A percentile compares a stretch with the other conserved stretches of the same genome.
phyloP scores from a whole-genome alignment of 2,888 invertebrate species.

The Heliconius ismenius region DNA sequence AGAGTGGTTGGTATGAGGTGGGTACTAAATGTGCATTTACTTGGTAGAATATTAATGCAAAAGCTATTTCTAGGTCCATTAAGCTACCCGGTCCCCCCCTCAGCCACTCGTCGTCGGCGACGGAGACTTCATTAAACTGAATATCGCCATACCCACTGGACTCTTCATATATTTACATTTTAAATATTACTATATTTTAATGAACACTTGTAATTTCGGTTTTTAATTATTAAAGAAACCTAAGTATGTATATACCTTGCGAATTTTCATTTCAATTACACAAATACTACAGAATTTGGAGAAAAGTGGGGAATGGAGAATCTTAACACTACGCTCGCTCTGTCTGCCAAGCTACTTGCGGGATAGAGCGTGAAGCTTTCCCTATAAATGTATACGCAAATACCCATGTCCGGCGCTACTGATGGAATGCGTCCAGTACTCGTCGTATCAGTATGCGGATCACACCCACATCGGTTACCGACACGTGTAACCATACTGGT shows the following conservation, averaged over 20 bases:
- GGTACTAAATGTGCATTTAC: slow-evolving; percentile 58
- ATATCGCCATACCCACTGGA: slow-evolving; percentile 36
- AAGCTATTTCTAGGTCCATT: slow-evolving; percentile 62
- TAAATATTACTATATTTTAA: slow-evolving; percentile 14
- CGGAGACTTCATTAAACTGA: slow-evolving; percentile 42
- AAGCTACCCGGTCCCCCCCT: slow-evolving; percentile 45
- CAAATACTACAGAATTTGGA: too few species aligned
- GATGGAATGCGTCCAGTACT: slow-evolving; percentile 69
- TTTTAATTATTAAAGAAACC: not conserved
- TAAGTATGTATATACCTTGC: not conserved
- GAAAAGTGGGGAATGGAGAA: too few species aligned
- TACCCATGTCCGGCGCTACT: slow-evolving; percentile 37
- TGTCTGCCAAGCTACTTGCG: not conserved
- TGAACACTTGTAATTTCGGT: not conserved
- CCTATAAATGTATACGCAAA: slow-evolving; percentile 29
- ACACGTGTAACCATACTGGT: slow-evolving; percentile 66
- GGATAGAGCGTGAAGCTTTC: slow-evolving; percentile 9
- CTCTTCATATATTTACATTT: slow-evolving; percentile 25
- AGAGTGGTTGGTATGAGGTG: slow-evolving; percentile 38
- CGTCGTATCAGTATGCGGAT: slow-evolving; percentile 71
- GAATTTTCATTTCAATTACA: not conserved
- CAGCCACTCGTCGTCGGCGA: slow-evolving; percentile 32
- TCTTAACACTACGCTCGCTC: too few species aligned
- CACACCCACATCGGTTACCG: slow-evolving; percentile 63
- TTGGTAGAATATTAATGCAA: slow-evolving; percentile 61